These are phyloP conservation scores for Zaprionus ghesquierei DNA, from an alignment of 1,140 invertebrate species.

Conservation along the genomic window DNA sequence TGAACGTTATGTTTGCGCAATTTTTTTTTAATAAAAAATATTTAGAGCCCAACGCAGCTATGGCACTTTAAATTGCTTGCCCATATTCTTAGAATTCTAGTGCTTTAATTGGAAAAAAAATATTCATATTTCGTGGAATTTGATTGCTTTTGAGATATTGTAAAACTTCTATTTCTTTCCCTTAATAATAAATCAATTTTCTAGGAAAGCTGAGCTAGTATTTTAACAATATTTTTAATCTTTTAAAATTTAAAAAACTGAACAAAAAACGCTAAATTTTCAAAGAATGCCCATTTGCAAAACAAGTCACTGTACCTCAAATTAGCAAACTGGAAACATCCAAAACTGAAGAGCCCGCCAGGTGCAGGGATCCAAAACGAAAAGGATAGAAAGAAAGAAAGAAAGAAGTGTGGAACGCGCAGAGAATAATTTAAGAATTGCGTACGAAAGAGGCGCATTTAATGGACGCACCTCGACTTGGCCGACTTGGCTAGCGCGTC, in stretches of 20 bases:
- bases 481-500: conserved; percentile 4
- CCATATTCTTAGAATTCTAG: no score
- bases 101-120: background rate
- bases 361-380: background rate
- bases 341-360: background rate
- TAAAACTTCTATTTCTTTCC: background rate
- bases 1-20: no score
- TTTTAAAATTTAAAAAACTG: no score
- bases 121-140: background rate
- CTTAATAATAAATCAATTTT: background rate
- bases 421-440: conserved; percentile 55
- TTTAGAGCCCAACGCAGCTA: no score
- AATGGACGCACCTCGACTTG: conserved; percentile 40
- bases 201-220: no score
- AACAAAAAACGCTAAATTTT: no score
- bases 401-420: conserved; percentile 28
- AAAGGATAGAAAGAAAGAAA: background rate
- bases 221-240: no score
- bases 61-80: no score
- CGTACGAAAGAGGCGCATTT: conserved; percentile 48
- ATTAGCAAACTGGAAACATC: background rate
- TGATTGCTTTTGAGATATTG: background rate
- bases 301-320: background rate
- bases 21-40: no score
- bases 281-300: no score